These are phyloP conservation scores for Siniperca obscura DNA, from an alignment of 2,797 vertebrate genomes.

Conservation along the genomic window DNA sequence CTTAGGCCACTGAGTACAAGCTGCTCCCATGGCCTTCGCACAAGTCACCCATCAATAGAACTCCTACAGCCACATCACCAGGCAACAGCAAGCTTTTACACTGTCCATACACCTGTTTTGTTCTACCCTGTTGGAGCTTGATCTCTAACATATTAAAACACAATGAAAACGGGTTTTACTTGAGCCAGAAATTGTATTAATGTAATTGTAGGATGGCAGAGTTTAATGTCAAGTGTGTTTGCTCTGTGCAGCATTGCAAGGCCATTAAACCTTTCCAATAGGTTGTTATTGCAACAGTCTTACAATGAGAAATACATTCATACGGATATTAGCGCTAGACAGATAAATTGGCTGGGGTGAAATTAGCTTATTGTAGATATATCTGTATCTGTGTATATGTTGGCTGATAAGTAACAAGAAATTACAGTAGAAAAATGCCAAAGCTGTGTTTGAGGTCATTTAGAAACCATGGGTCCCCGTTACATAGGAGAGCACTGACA, in stretches of 20 bases:
- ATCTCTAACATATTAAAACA: background rate
- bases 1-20: conserved; percentile 72
- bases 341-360: background rate
- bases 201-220: conserved; percentile 2
- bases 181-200: background rate
- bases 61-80: conserved; percentile 57
- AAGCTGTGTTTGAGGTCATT: background rate
- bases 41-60: conserved; percentile 60
- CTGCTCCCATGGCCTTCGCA: conserved; percentile 72
- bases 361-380: background rate
- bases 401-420: background rate
- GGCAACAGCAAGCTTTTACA: conserved; percentile 55
- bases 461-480: background rate
- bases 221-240: conserved; percentile 40
- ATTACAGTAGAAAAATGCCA: background rate
- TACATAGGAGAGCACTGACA: background rate
- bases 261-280: conserved; percentile 27
- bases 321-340: background rate
- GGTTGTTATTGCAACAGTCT: conserved; percentile 26
- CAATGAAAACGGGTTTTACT: background rate
- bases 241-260: conserved; percentile 38
- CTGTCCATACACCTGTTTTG: conserved; percentile 33
- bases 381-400: background rate
- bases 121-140: background rate
- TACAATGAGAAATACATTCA: conserved; percentile 36